These are phyloP conservation scores for Liparis tanakae DNA, from an alignment of 2,797 vertebrate genomes.

Conservation along the genomic window DNA sequence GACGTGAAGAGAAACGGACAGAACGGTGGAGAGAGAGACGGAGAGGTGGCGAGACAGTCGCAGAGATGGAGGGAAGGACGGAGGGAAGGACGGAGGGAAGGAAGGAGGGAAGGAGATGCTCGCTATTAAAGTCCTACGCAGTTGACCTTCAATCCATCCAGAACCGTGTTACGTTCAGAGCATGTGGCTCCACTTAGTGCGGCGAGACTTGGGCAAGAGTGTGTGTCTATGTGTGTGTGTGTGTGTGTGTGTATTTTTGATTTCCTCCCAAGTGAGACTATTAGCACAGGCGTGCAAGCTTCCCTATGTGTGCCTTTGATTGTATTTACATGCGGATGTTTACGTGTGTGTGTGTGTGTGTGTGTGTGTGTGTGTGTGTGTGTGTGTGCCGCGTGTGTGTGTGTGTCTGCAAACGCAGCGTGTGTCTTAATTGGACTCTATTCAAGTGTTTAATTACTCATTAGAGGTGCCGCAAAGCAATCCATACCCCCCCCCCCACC, in stretches of 20 bases:
- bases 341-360: slow-evolving; percentile 14
- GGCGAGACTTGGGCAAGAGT: slow-evolving; percentile 24
- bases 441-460: slow-evolving; percentile 81
- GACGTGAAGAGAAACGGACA: slow-evolving; percentile 43
- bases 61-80: slow-evolving; percentile 1
- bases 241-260: slow-evolving; percentile 13
- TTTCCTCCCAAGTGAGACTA: slow-evolving; percentile 30
- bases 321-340: slow-evolving; percentile 59
- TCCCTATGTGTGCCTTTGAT: slow-evolving; percentile 42
- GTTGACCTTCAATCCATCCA: slow-evolving; percentile 70
- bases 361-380: slow-evolving; percentile 11
- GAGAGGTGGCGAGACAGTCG: slow-evolving; percentile 16
- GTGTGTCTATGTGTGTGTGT: background rate
- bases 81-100: background rate
- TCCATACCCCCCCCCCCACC: slow-evolving; percentile 62
- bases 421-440: slow-evolving; percentile 78
- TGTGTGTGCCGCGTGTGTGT: slow-evolving; percentile 52
- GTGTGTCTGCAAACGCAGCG: slow-evolving; percentile 39
- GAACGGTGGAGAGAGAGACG: slow-evolving; percentile 9
- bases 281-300: slow-evolving; percentile 23
- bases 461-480: slow-evolving; percentile 77
- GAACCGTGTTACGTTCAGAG: slow-evolving; percentile 49
- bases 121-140: slow-evolving; percentile 42
- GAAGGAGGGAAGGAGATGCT: slow-evolving; percentile 20
- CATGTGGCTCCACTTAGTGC: slow-evolving; percentile 64